Evolutionary conservation across 2,113 vertebrate species (phyloP).

Genomic region (Theristicus caerulescens): DNA sequence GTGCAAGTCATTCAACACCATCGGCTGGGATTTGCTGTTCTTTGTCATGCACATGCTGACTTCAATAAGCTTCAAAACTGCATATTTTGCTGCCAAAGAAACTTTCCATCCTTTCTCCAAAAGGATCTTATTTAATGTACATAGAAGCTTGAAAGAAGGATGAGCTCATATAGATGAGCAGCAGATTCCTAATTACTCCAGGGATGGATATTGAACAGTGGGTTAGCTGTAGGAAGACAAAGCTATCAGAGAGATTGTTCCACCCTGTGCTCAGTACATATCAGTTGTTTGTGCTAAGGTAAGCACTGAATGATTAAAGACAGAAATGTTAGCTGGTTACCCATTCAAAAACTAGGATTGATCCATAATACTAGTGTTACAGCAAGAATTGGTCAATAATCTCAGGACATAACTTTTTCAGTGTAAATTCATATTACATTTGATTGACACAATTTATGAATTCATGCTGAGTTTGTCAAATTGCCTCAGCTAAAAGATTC

Average conservation of each 20-base stretch:
- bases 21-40: not conserved
- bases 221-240: not conserved
- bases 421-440: not conserved
- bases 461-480: not conserved
- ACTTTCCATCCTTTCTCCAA: not conserved
- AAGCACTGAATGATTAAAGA: not conserved
- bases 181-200: not conserved
- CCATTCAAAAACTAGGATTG: not conserved
- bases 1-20: not conserved
- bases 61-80: not conserved
- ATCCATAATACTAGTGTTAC: not conserved
- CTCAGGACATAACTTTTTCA: not conserved
- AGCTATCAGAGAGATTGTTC: not conserved
- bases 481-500: not conserved
- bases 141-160: not conserved
- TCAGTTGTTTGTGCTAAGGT: not conserved
- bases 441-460: not conserved
- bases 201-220: not conserved
- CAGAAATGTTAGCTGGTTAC: not conserved
- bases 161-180: not conserved
- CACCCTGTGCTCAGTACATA: not conserved
- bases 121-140: not conserved
- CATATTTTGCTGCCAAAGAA: not conserved
- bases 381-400: not conserved
- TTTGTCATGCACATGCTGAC: not conserved